A percentile compares a stretch with the other conserved stretches of the same genome.
phyloP scores from a whole-genome alignment of 2,888 invertebrate species.

The Pheosia gnoma region DNA sequence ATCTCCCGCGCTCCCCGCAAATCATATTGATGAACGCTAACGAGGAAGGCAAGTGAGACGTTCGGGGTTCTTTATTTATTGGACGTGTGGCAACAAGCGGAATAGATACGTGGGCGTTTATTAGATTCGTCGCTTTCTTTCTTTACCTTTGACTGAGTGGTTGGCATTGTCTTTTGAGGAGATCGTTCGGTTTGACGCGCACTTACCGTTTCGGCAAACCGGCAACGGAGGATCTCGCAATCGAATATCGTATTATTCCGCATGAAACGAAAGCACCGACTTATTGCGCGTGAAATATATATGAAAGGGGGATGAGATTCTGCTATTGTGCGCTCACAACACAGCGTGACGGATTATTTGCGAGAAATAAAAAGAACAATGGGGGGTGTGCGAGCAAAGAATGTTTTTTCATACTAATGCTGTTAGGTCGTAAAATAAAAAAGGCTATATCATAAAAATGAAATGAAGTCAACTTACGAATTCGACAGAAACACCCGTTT shows the following conservation, averaged over 20 bases:
- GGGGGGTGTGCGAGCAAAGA: slow-evolving; percentile 25
- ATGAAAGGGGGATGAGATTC: slow-evolving; percentile 22
- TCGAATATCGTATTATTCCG: slow-evolving; percentile 52
- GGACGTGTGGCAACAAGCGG: slow-evolving; percentile 73
- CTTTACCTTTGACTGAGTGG: slow-evolving; percentile 77
- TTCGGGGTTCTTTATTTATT: slow-evolving; percentile 58
- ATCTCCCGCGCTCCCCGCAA: slow-evolving; percentile 55
- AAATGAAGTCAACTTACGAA: slow-evolving; percentile 57
- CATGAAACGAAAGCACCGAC: slow-evolving; percentile 29
- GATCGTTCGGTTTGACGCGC: slow-evolving; percentile 65
- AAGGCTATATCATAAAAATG: slow-evolving; percentile 50
- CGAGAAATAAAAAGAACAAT: slow-evolving; percentile 30
- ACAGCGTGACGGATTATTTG: slow-evolving; percentile 33
- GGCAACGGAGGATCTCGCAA: slow-evolving; percentile 52
- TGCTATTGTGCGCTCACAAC: slow-evolving; percentile 18
- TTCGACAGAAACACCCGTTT: slow-evolving; percentile 61
- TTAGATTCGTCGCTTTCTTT: slow-evolving; percentile 81
- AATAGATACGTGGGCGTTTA: slow-evolving; percentile 78
- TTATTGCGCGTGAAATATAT: slow-evolving; percentile 39
- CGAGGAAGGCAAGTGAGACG: slow-evolving; percentile 49
- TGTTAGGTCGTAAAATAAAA: slow-evolving; percentile 43
- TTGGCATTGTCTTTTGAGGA: slow-evolving; percentile 75
- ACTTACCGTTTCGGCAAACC: slow-evolving; percentile 55
- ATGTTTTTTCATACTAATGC: slow-evolving; percentile 44
- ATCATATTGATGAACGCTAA: slow-evolving; percentile 61